Base-by-base conservation (phyloP, 2,797 vertebrate genomes). In the Gallinago stenura region DNA sequence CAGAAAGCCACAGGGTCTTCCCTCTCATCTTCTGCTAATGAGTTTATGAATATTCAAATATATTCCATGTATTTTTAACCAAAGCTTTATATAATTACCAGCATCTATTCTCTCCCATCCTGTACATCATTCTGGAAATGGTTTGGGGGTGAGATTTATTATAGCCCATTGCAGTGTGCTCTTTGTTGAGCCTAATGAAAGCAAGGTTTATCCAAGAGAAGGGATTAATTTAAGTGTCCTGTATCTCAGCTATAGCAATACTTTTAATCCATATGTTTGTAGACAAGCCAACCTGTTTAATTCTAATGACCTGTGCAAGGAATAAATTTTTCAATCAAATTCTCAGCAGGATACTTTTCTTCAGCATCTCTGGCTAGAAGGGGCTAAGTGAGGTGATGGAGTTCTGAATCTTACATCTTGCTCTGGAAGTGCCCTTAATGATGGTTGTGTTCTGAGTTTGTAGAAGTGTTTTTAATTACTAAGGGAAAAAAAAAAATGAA, bases 381-480 rank as follows among this genome's bases (percentile, higher is more conserved):
- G 26, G 85, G 61, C 81, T 92, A 84, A 78, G 54, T 50, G 50
- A 92, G 28, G 76, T 96, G 91, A 89, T 90, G 30, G 61, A 85
- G 53, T 54, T 83, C 89, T 61, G 43, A 85, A 88, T 81, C 68
- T 79, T 64, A 20, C 45, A 64, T 82, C 85, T 95, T 79, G 31
- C 26, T 88, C 80, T 96, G 90, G 66, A 90, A 89, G 43, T 83
- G 30, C 26, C 20, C 72, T 91, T 89, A 72, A 66, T 61, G 68
- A 95, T 60, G 33, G 61, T 12, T 65, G 43, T 10, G 87, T 80
- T 90, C 60, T 69, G 35, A 86, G 51, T 68, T 73, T 83, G 60
- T 60, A 78, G 43, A 96, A 80, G 53, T 95, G 95, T 78, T 97
- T 96, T 90, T 96, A 97, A 97, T 96, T 97, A 96, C 58, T 62